Base-by-base conservation (phyloP, 2,797 vertebrate genomes). In the Cichlasoma orientale region DNA sequence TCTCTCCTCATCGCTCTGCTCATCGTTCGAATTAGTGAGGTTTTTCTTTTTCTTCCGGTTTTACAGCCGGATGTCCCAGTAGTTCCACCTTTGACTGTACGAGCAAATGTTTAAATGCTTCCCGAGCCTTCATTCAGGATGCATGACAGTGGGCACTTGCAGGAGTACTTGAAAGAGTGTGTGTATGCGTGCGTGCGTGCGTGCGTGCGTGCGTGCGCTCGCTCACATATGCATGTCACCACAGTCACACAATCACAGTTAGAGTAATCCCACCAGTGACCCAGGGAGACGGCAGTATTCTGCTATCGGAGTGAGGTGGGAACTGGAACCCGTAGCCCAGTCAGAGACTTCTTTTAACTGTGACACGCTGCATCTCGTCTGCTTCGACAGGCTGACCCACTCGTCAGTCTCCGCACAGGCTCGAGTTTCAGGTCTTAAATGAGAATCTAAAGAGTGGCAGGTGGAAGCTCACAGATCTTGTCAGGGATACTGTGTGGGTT, bases 401-500 rank as follows among this genome's bases (percentile, higher is more conserved):
- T 29, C 19, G 3, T 77, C 82, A 1, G 14, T 56, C 56, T 73
- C 74, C 75, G 70, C 72, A 44, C 11, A 2, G 59, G 56, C 63
- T 75, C 4, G 1, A 25, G 61, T 36, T 66, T 77, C 84, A 86
- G 82, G 83, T 82, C 71, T 82, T 74, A 68, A 63, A 75, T 23
- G 53, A 75, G 53, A 71, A 85, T 75, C 58, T 56, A 36, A 16
- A 16, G 54, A 79, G 54, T 53, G 74, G 77, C 73, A 6, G 82
- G 68, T 77, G 11, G 56, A 76, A 77, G 77, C 79, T 75, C 63
- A 72, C 77, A 33, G 87, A 88, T 89, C 88, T 88, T 87, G 78
- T 84, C 92, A 93, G 94, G 92, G 89, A 91, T 85, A 88, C 16
- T 7, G 82, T 89, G 89, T 88, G n/a, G n/a, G n/a, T 86, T 86